Evolutionary conservation across 2,888 invertebrate genomes (phyloP).

Genomic region (Diaprepes abbreviatus): DNA sequence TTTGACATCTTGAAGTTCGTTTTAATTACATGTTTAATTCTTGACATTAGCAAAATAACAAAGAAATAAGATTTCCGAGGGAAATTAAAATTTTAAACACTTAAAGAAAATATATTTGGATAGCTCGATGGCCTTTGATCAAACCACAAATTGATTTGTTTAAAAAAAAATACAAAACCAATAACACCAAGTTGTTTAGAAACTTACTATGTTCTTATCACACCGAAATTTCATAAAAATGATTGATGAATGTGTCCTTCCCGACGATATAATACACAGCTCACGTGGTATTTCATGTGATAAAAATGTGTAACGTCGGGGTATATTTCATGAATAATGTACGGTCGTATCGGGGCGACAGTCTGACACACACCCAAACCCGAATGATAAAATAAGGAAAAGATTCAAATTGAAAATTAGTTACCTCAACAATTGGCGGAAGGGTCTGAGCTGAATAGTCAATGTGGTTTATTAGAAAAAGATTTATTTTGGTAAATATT

Average conservation of each 20-base stretch:
- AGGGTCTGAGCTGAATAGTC: slow-evolving; percentile 54
- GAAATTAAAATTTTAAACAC: too few species aligned
- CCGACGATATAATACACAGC: slow-evolving; percentile 51
- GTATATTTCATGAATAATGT: slow-evolving; percentile 67
- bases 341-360: slow-evolving; percentile 63
- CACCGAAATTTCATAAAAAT: slow-evolving; percentile 50
- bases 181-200: slow-evolving; percentile 17
- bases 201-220: slow-evolving; percentile 44
- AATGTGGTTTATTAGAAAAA: slow-evolving; percentile 35
- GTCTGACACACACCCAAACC: slow-evolving; percentile 56
- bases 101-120: too few species aligned
- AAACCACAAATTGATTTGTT: too few species aligned
- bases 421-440: slow-evolving; percentile 63
- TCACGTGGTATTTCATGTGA: slow-evolving; percentile 51
- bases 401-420: slow-evolving; percentile 68
- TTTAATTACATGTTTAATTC: too few species aligned
- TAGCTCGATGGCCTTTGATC: too few species aligned
- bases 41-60: too few species aligned
- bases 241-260: slow-evolving; percentile 51
- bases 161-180: too few species aligned
- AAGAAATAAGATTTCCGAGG: too few species aligned
- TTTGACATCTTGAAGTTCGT: too few species aligned
- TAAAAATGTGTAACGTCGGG: slow-evolving; percentile 48
- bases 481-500: slow-evolving; percentile 36
- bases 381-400: slow-evolving; percentile 58